These are phyloP conservation scores for Aphaenogaster ashmeadi DNA, from an alignment of 1,140 invertebrate species.

Conservation along the genomic window DNA sequence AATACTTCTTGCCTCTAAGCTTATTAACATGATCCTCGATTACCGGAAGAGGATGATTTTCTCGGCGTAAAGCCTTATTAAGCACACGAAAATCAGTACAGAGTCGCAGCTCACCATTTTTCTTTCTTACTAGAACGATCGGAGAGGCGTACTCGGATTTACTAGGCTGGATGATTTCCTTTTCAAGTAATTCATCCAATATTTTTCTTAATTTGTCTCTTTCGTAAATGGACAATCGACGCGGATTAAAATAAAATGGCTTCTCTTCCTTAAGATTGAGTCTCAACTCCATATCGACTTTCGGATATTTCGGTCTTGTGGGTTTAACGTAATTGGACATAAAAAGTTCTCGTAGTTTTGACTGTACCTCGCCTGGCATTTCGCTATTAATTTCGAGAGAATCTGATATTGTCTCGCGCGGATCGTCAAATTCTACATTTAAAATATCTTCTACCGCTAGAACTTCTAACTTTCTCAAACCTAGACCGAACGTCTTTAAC, in stretches of 20 bases:
- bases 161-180: background rate
- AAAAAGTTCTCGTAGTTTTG: background rate
- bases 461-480: background rate
- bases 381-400: background rate
- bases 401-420: background rate
- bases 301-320: background rate
- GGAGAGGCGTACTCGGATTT: background rate
- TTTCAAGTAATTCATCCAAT: no score
- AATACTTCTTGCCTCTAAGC: background rate
- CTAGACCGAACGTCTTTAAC: background rate
- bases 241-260: background rate
- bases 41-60: background rate
- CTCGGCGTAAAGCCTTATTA: background rate
- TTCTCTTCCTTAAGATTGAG: background rate
- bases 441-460: background rate
- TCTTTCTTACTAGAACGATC: no score
- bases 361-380: background rate
- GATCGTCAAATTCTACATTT: background rate
- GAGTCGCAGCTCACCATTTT: background rate
- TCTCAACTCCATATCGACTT: background rate
- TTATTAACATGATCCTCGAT: background rate
- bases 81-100: background rate
- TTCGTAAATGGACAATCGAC: background rate
- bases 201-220: no score
- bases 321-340: background rate